Percentiles rank a stretch among this genome's conserved stretches.
These are phyloP conservation scores for Zoroaster sp. DNA, from an alignment of 53 echinoderm and acorn worm species.

Conservation along the genomic window DNA sequence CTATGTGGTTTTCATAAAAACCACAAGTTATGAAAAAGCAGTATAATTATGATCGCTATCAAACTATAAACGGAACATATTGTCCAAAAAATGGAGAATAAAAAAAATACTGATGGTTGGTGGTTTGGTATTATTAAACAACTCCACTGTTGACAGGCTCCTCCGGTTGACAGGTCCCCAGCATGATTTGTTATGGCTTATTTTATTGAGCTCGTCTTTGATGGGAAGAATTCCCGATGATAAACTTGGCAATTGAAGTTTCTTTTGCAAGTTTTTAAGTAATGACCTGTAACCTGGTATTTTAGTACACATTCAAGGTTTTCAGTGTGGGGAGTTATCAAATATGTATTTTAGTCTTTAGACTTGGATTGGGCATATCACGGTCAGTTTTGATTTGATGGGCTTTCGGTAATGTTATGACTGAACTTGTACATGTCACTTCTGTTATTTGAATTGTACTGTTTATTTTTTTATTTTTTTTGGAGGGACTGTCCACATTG, in stretches of 20 bases:
- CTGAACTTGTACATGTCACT: too few species aligned
- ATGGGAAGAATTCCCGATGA: not conserved
- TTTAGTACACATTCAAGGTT: not conserved
- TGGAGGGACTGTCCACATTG: too few species aligned
- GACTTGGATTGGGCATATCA: too few species aligned
- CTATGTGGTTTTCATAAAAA: conserved; percentile 14
- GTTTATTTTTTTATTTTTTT: too few species aligned
- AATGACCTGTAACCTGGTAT: not conserved
- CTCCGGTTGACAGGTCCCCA: not conserved
- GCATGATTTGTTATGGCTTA: not conserved
- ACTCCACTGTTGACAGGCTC: not conserved
- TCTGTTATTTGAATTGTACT: too few species aligned
- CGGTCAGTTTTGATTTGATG: too few species aligned
- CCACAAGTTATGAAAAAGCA: conserved; percentile 28
- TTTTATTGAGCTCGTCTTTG: not conserved
- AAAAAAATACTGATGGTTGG: not conserved
- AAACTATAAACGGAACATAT: not conserved
- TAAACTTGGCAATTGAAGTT: not conserved
- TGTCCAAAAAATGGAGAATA: not conserved
- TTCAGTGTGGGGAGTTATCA: not conserved
- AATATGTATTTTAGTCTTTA: not conserved
- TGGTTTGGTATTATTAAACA: not conserved
- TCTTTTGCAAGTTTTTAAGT: not conserved
- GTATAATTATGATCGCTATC: conserved; percentile 10
- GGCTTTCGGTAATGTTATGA: too few species aligned